Base-by-base conservation (phyloP, 2,797 vertebrate species). In the Acrossocheilus fasciatus region DNA sequence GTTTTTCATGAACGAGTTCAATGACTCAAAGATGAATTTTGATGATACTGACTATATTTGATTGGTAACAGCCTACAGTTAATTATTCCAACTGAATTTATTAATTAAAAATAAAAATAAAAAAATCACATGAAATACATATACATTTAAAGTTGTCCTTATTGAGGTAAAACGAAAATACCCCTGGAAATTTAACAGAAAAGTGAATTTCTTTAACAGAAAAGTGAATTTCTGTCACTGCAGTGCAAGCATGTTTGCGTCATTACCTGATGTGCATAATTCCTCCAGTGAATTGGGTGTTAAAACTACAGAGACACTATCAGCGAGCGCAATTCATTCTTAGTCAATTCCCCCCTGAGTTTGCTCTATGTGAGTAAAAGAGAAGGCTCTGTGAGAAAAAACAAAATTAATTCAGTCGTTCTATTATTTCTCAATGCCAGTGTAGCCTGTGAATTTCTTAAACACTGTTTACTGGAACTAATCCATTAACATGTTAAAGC, bases 281-380 rank as follows among this genome's bases (percentile, higher is more conserved):
- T 47, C 9, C 45, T 52, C 17, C 20, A 70, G 10, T 70, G 18
- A 70, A 70, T 41, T 23, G 18, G 36, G 68, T 47, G 23, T 52
- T 78, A 41, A 59, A 59, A 41, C 76, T 8, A 41, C 52, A 26
- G 30, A 54, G 30, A 76, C 12, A 26, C 59, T 5, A 12, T 47
- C n/a, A 80, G 14, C 1, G 8, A 74, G 30, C 41, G 15, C 26
- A 81, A 34, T 50, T 68, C 62, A 50, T 68, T 81, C 10, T 36
- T 50, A 68, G 7, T 81, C 14, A 14, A 34, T 81, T 34, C 17
- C 62, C 57, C 8, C 17, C 5, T 50, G 17, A 94, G 91, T 92
- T 93, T 92, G 88, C 91, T 94, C 92, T 95, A 95, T 93, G 92
- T 86, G 74, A 91, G 90, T 90, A 93, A 94, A 89, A 91, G 78